Conservation (phyloP, 2,113 vertebrate species). For the Cercocebus atys region DNA sequence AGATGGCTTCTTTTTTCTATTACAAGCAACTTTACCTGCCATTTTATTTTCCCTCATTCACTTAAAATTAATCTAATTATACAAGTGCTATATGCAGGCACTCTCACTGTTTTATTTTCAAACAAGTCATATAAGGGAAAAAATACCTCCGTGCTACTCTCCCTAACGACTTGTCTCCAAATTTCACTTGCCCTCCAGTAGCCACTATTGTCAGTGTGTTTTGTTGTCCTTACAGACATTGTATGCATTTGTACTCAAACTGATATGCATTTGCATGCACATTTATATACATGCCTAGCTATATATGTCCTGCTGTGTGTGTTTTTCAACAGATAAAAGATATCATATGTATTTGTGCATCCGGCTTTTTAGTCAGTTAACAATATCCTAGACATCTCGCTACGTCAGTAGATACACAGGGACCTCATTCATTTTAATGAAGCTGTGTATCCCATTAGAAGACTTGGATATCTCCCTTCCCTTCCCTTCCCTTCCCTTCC, state of each 20-base stretch:
- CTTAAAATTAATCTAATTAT: not conserved
- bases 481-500: no score
- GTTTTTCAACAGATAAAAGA: not conserved
- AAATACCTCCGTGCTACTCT: not conserved
- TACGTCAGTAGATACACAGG: not conserved
- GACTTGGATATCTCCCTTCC: not conserved
- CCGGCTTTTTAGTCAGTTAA: not conserved
- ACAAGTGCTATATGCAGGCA: not conserved
- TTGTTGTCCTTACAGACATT: no score
- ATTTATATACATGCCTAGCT: not conserved
- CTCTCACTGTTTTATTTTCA: not conserved
- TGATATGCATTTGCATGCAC: not conserved
- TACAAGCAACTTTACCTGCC: not conserved
- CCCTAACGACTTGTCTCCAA: not conserved
- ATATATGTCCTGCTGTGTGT: not conserved
- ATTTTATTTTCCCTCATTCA: slow-evolving; percentile 8
- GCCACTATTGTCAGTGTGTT: no score
- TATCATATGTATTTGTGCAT: not conserved
- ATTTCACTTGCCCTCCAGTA: accelerated
- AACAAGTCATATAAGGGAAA: not conserved
- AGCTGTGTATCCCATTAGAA: not conserved
- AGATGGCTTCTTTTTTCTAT: not conserved
- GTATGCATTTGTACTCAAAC: not conserved
- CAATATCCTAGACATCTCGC: not conserved
- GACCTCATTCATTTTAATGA: not conserved